Evolutionary conservation across 1,140 invertebrate species (phyloP).

Genomic region (Drosophila persimilis): DNA sequence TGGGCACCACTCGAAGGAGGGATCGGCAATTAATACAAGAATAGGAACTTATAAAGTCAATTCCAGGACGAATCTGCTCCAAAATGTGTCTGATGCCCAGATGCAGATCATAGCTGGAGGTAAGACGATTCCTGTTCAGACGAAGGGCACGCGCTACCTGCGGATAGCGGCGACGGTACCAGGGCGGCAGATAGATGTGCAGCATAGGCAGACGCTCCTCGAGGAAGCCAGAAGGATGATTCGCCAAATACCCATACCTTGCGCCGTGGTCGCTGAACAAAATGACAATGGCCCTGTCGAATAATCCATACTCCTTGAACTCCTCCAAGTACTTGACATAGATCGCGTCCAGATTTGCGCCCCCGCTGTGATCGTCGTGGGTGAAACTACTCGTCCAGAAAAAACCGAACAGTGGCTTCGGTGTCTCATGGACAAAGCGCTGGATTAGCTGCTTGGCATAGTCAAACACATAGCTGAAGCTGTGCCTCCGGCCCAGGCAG

Average conservation of each 20-base stretch:
- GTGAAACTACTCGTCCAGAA: slow-evolving; percentile 91
- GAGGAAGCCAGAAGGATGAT: slow-evolving; percentile 87
- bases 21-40: slow-evolving; percentile 84
- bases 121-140: slow-evolving; percentile 89
- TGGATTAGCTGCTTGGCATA: slow-evolving; percentile 84
- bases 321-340: slow-evolving; percentile 85
- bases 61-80: slow-evolving; percentile 87
- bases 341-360: slow-evolving; percentile 86
- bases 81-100: slow-evolving; percentile 85
- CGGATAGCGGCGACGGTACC: slow-evolving; percentile 87
- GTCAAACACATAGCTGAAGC: slow-evolving; percentile 84
- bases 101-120: slow-evolving; percentile 92
- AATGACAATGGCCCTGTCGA: slow-evolving; percentile 89
- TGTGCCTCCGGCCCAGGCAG: slow-evolving; percentile 85
- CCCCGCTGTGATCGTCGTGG: slow-evolving; percentile 88
- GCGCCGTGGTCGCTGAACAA: slow-evolving; percentile 96
- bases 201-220: slow-evolving; percentile 95
- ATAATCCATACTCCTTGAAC: slow-evolving; percentile 84
- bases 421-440: slow-evolving; percentile 81
- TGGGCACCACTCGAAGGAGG: slow-evolving; percentile 86
- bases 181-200: slow-evolving; percentile 89
- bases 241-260: slow-evolving; percentile 89
- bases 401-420: slow-evolving; percentile 88
- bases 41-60: slow-evolving; percentile 73
- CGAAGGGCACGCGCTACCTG: slow-evolving; percentile 86